Base-by-base conservation (phyloP, 2,888 invertebrate species). In the Trichopria drosophilae region DNA sequence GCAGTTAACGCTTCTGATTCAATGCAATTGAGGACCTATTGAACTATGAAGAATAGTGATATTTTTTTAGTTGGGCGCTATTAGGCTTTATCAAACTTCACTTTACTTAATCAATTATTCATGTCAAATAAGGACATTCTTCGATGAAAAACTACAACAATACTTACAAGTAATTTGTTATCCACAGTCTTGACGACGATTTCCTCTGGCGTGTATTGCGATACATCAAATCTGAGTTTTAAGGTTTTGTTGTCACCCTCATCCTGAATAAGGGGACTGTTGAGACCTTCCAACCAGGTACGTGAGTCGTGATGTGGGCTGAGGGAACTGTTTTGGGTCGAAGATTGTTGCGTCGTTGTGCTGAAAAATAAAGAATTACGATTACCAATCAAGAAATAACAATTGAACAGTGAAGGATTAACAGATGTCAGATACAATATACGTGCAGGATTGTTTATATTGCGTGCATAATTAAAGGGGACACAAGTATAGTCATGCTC, bases 111-210 rank as follows among this genome's bases (percentile, higher is more conserved):
- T n/a, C n/a, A n/a, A n/a, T n/a, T n/a, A n/a, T n/a, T n/a, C n/a
- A n/a, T n/a, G n/a, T n/a, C n/a, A n/a, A n/a, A n/a, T n/a, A n/a
- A n/a, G n/a, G n/a, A n/a, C n/a, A n/a, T n/a, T n/a, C n/a, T n/a
- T n/a, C 4, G 6, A 3, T 2, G 20, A 34, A 34, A 18, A 9
- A 3, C 22, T 20, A 7, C 12, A 18, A 6, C 23, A 22, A 34
- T 44, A 61, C 86, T 84, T 76, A 93, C 93, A 85, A 93, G 81
- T 73, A 98, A 83, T 83, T 94, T 93, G 80, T 96, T 96, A 81
- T 97, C 97, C 64, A 96, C 93, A 60, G 97, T 98, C 81, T 96
- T 97, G 61, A 98, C 96, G 72, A 94, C 93, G 74, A 97, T 95
- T 82, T 98, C 97, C 78, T 98, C 98, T 40, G 91, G 91, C 48